Evolutionary conservation across 92 coral and sea anemone species (phyloP).

Genomic region (Phenganax marumi): DNA sequence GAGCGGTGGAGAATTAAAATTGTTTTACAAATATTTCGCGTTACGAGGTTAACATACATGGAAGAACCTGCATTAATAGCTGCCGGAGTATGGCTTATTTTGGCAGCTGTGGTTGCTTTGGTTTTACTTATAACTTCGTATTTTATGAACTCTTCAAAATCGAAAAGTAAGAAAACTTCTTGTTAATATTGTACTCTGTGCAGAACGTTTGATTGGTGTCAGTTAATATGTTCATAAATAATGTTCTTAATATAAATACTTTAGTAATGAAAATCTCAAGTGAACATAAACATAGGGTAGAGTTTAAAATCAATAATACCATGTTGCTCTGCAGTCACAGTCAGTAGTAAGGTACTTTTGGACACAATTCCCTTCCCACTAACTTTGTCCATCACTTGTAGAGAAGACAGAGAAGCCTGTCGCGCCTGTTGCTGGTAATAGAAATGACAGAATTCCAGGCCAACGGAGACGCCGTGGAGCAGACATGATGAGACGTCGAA

Average conservation of each 20-base stretch:
- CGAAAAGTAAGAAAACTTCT: constrained; percentile 63
- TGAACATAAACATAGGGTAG: too few species aligned
- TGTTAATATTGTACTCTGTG: constrained; percentile 19
- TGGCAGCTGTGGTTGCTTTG: constrained; percentile 73
- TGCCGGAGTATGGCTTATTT: constrained; percentile 70
- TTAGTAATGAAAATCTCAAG: too few species aligned
- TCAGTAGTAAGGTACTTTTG: neutral
- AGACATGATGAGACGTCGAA: constrained; percentile 68
- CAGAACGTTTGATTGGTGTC: neutral
- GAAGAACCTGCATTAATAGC: constrained; percentile 43
- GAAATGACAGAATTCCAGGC: constrained; percentile 61
- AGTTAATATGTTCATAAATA: neutral
- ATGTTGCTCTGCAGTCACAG: neutral
- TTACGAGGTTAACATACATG: neutral
- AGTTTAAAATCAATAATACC: too few species aligned
- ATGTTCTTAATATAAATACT: too few species aligned
- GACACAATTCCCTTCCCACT: neutral
- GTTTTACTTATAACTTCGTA: constrained; percentile 66
- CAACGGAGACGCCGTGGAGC: constrained; percentile 73
- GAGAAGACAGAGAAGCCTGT: constrained; percentile 43
- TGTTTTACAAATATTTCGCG: neutral
- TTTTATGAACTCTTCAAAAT: constrained; percentile 57
- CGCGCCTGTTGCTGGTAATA: constrained; percentile 31
- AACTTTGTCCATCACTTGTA: neutral
- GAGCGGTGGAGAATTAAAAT: neutral